phyloP scores from a whole-genome alignment of 1,140 invertebrate species.

The Potamilus streckersoni region DNA sequence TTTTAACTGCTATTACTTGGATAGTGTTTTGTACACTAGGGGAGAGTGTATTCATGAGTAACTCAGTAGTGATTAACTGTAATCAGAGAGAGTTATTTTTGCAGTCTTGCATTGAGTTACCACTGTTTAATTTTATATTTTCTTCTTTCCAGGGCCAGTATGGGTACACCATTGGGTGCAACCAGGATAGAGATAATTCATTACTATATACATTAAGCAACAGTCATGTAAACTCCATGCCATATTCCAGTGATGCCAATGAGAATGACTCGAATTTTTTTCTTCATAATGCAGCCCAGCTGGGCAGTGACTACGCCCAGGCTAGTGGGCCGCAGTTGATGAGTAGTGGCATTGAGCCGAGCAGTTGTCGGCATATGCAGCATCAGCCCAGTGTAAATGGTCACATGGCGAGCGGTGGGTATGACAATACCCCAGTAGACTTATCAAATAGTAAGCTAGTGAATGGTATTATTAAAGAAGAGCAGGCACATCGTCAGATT shows the following conservation, averaged over 20 bases:
- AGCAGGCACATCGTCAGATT: slow-evolving; percentile 11
- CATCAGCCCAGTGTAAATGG: slow-evolving; percentile 35
- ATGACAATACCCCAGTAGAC: slow-evolving; percentile 54
- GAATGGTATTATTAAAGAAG: slow-evolving; percentile 42
- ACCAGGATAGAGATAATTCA: slow-evolving; percentile 12
- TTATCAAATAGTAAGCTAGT: slow-evolving; percentile 49
- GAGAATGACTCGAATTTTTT: too few relatives aligned
- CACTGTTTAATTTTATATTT: too few relatives aligned
- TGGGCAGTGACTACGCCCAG: slow-evolving; percentile 24
- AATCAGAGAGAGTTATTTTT: too few relatives aligned
- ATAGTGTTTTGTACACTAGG: too few relatives aligned
- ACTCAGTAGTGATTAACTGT: too few relatives aligned
- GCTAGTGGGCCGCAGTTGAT: slow-evolving; percentile 20
- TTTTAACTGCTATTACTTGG: too few relatives aligned
- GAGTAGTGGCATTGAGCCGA: slow-evolving; percentile 34
- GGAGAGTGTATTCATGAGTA: too few relatives aligned
- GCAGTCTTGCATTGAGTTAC: too few relatives aligned
- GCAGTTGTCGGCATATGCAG: slow-evolving; percentile 5
- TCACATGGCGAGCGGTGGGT: slow-evolving; percentile 45
- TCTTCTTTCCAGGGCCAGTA: background rate
- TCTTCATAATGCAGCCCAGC: slow-evolving; percentile 23
- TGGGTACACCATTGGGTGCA: slow-evolving; percentile 29
- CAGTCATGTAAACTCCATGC: slow-evolving; percentile 8
- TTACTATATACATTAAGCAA: slow-evolving; percentile 18
- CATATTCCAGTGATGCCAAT: background rate